Base-by-base conservation (phyloP, 2,113 vertebrate genomes). In the Antennarius striatus region DNA sequence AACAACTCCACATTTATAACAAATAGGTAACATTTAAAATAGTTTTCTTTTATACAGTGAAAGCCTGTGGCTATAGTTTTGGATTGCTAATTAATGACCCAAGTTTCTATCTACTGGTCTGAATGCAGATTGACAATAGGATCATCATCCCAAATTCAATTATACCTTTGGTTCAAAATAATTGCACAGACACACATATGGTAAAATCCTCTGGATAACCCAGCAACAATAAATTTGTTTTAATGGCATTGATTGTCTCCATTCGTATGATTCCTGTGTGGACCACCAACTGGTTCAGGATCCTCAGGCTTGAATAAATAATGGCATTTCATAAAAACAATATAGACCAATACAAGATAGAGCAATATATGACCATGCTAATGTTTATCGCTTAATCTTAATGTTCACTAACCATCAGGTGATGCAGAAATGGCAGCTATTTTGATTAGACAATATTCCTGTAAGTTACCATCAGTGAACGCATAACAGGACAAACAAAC, bases 1-100 rank as follows among this genome's bases (percentile, higher is more conserved):
- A 86, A 80, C 73, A 84, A 67, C 54, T 65, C 65, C 56, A 69
- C 58, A 73, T 88, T 86, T 79, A 82, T 83, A 75, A 79, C 59
- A 71, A 71, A 85, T 75, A 48, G 63, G 42, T 79, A 63, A 58
- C 40, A 49, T 83, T 82, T 72, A 66, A 77, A 77, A 72, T 80
- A 7, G 67, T 73, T 81, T 77, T 75, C 43, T 74, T 70, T 77
- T 67, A 66, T 55, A 60, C 73, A 81, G 65, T 75, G 76, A 67
- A 75, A 36, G 53, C 58, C 63, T 62, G 56, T 29, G 45, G 56
- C 63, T 68, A 29, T 40, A 36, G 32, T 36, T 36, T 36, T 36
- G 7, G 5, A 36, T 36, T 36, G 32, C 2, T 36, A 36, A 36
- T 36, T 36, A 36, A 36, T 7, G 32, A 7, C 32, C 32, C 7